phyloP scores from a whole-genome alignment of 2,888 invertebrate species.

The Cacoxenus indagator region DNA sequence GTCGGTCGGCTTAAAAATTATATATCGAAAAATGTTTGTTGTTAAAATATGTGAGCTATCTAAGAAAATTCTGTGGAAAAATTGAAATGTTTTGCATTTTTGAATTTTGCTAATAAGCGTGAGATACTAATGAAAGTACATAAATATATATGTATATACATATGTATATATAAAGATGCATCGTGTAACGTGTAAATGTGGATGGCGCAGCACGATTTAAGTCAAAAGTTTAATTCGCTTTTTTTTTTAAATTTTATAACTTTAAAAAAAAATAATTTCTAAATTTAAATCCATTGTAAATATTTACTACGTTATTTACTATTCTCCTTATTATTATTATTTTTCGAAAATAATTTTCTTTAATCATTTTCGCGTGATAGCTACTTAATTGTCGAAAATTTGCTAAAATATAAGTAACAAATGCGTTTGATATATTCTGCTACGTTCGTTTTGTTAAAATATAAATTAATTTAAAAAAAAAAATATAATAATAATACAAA shows the following conservation, averaged over 20 bases:
- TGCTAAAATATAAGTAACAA: no score
- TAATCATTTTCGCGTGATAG: no score
- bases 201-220: no score
- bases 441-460: no score
- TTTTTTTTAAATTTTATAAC: no score
- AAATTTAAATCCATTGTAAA: background rate
- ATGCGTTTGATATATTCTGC: no score
- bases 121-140: background rate
- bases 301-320: background rate
- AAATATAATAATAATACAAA: no score
- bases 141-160: background rate
- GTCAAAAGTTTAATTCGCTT: no score
- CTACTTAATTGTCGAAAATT: no score
- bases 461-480: no score
- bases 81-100: background rate
- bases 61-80: background rate
- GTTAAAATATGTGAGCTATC: background rate
- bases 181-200: no score
- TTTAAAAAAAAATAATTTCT: background rate
- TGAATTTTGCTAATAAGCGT: conserved; percentile 2
- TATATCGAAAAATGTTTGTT: background rate
- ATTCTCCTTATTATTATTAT: background rate
- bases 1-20: background rate
- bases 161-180: background rate
- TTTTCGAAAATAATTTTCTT: no score